phyloP scores from a whole-genome alignment of 2,888 invertebrate species.

The Tetragnatha montana region DNA sequence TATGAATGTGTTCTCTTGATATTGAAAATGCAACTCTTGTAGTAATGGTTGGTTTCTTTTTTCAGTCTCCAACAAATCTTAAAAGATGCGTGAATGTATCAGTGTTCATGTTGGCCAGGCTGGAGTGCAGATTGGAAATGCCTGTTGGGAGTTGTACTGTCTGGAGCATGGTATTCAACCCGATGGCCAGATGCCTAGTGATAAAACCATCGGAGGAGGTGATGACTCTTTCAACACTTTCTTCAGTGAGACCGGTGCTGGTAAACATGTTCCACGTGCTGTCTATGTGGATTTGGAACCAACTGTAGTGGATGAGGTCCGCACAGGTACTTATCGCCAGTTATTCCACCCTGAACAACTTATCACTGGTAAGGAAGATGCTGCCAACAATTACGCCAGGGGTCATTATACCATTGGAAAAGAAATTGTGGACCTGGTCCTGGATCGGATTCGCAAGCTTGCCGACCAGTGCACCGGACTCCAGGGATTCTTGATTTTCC shows the following conservation, averaged over 20 bases:
- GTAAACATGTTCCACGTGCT: conserved; percentile 91
- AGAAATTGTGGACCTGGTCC: conserved; percentile 80
- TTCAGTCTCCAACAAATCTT: neutral
- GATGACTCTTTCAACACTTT: conserved; percentile 80
- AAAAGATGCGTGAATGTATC: conserved; percentile 77
- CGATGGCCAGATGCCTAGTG: conserved; percentile 90
- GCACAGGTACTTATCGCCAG: conserved; percentile 77
- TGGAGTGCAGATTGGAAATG: conserved; percentile 78
- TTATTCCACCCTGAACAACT: conserved; percentile 76
- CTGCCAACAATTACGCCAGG: conserved; percentile 78
- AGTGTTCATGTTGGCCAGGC: conserved; percentile 78
- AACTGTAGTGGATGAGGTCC: conserved; percentile 83
- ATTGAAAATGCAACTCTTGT: too few relatives aligned
- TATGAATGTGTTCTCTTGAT: too few relatives aligned
- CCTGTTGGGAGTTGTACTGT: conserved; percentile 75
- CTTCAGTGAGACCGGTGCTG: conserved; percentile 84
- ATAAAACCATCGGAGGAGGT: conserved; percentile 88
- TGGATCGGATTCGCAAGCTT: conserved; percentile 78
- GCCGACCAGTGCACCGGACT: conserved; percentile 75
- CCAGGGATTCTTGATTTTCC: conserved; percentile 75
- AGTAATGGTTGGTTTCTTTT: neutral
- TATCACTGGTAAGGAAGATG: conserved; percentile 77
- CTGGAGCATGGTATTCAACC: conserved; percentile 79
- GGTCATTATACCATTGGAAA: conserved; percentile 86
- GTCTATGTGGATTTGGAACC: conserved; percentile 90